phyloP scores from a whole-genome alignment of 2,888 invertebrate species.

The Oligia fasciuncula region DNA sequence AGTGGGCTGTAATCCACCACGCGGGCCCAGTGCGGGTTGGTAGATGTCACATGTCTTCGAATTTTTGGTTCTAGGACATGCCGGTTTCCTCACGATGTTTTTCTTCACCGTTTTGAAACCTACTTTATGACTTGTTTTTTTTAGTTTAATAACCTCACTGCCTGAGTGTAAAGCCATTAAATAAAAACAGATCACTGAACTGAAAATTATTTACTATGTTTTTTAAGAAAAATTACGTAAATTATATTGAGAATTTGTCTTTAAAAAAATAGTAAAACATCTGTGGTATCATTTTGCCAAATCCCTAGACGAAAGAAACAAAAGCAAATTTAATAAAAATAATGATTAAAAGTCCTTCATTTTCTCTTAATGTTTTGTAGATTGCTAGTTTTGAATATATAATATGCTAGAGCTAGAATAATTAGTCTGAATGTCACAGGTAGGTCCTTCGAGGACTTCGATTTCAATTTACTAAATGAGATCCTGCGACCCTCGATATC shows the following conservation, averaged over 20 bases:
- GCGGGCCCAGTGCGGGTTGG: no score
- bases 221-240: not conserved
- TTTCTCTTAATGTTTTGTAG: slow-evolving; percentile 18
- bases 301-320: slow-evolving; percentile 11
- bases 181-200: not conserved
- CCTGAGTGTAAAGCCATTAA: not conserved
- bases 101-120: no score
- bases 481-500: slow-evolving; percentile 16
- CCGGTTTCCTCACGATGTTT: no score
- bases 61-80: no score
- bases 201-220: not conserved
- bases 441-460: not conserved
- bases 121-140: no score
- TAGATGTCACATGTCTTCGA: no score
- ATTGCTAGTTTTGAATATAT: slow-evolving; percentile 40
- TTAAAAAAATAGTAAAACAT: not conserved
- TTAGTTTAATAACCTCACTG: not conserved
- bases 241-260: not conserved
- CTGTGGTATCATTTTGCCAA: not conserved
- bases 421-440: slow-evolving; percentile 25
- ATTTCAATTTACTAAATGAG: slow-evolving; percentile 15
- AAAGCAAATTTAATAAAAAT: slow-evolving; percentile 11
- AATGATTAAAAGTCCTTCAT: not conserved
- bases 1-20: no score
- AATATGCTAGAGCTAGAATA: slow-evolving; percentile 4